Base-by-base conservation (phyloP, 2,888 invertebrate species). In the Drosophila neoperkinsi region DNA sequence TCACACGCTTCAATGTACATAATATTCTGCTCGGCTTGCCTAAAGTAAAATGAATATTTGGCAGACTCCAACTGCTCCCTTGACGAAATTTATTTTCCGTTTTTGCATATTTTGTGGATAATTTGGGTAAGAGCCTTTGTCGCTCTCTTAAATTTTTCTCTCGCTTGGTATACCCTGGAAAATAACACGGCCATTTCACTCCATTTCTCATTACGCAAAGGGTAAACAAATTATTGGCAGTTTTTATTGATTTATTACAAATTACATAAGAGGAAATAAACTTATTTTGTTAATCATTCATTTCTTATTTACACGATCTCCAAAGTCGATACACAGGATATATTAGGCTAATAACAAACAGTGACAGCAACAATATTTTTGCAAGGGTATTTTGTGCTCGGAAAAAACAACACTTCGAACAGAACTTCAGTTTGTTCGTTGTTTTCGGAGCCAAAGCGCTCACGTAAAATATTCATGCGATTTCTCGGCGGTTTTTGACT, bases 401-500 rank as follows among this genome's bases (percentile, higher is more conserved):
- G 4, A 18, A 46, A 63, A 57, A 52, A 61, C 25, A 55, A 53
- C 53, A 30, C 4, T 46, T 46, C 46, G 38, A 38, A n/a, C n/a
- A 38, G 18, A 38, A 4, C 52, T 70, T 71, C n/a, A n/a, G 56
- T 56, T 56, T 64, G 69, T 61, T 61, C 64, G 58, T 73, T 77
- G 61, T 75, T 55, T 67, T 72, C 65, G 53, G 16, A 68, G 78
- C 50, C 79, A 87, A 87, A 82, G 85, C 81, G 85, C 78, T 88
- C 88, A 85, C 78, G 83, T 88, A 85, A 88, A 88, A 88, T 88
- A 88, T 88, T 83, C 88, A 88, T 83, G 79, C 85, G 83, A 85
- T 83, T 85, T 70, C 86, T 83, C 38, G 50, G 84, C 80, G 87
- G 84, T 81, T 85, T 83, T 77, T 80, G 78, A 65, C 80, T 84